Base-by-base conservation (phyloP, 2,797 vertebrate species). In the Ctenopoma kingsleyae region DNA sequence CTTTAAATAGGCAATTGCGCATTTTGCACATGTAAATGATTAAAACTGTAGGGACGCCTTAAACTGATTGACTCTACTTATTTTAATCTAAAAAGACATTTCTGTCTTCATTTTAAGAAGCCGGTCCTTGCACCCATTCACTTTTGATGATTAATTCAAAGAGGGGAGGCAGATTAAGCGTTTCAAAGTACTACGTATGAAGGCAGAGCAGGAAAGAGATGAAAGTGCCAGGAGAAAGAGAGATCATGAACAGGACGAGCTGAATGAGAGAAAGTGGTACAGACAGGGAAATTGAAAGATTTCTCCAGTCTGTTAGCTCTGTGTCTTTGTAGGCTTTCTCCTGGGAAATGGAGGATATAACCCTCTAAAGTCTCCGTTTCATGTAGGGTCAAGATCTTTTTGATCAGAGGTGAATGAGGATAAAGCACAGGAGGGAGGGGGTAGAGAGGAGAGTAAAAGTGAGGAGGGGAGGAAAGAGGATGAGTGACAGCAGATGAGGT, bases 361-460 rank as follows among this genome's bases (percentile, higher is more conserved):
- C 64, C 74, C 76, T 76, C 71, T 48, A 77, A 72, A 74, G 77
- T 78, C 67, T 81, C 57, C 17, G 56, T 76, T 84, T 88, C 72
- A 78, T 87, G 80, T 81, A 30, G 74, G 90, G 86, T 90, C 85
- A 84, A 80, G 71, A 81, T 82, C 75, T 81, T 84, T 89, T 83
- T 87, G 80, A 87, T 89, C 64, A 68, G 68, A 41, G 74, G 51
- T 52, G 73, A 86, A 49, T 52, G 70, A 40, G 71, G 71, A 84
- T 84, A 70, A 83, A 78, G 79, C 30, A 3, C 43, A 27, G 5
- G 64, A 61, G 65, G 55, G 30, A 41, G 55, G 66, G 38, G 49
- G 40, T 41, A 44, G 12, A 30, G 36, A 50, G 16, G 61, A 66
- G 59, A 22, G 30, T 30, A 30, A 8, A 8, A 30, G 30, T 30